Evolutionary conservation across 2,888 invertebrate genomes (phyloP), one percentile per base, ranked within the genome.

Genomic region (Parthenolecanium corni): DNA sequence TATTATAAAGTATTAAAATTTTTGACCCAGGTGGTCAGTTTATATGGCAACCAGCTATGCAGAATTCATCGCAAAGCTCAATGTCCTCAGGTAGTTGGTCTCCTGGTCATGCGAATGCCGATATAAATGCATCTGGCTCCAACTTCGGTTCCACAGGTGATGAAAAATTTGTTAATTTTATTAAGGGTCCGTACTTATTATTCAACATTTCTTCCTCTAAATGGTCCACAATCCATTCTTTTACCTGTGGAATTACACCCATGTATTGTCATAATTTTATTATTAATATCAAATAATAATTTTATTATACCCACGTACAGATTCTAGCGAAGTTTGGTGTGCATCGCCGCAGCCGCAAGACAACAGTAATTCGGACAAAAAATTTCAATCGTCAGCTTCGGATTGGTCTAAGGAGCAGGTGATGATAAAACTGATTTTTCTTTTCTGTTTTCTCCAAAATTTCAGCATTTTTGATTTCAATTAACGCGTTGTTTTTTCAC

Each of bases 341-440:
- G 74, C 76, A 38, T 73, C 76, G 58, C 75, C 76, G 70, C 78
- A 80, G 54, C 76, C 77, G 12, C 66, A 67, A 38, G 80, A 80
- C 73, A 73, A 80, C 66, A 76, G 75, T 69, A 83, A 82, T 70
- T 79, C 79, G 63, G 74, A 74, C 25, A 78, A 81, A 47, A 80
- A 83, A 69, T 83, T 84, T 70, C 80, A 80, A 62, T 80, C 80
- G n/a, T 81, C 82, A 14, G 83, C 86, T 46, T 78, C 80, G 47
- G 86, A 87, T 69, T 88, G 88, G 88, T 82, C 80, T 68, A 85
- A 84, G 73, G 84, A 84, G 70, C 85, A 86, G 77, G 86, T 85
- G 70, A 71, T 73, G 70, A 20, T 46, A 16, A 12, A 54, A 25
- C n/a, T n/a, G n/a, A n/a, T n/a, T n/a, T n/a, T n/a, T n/a, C n/a